Base-by-base conservation (phyloP, 2,888 invertebrate species). In the Embidobia sp. region DNA sequence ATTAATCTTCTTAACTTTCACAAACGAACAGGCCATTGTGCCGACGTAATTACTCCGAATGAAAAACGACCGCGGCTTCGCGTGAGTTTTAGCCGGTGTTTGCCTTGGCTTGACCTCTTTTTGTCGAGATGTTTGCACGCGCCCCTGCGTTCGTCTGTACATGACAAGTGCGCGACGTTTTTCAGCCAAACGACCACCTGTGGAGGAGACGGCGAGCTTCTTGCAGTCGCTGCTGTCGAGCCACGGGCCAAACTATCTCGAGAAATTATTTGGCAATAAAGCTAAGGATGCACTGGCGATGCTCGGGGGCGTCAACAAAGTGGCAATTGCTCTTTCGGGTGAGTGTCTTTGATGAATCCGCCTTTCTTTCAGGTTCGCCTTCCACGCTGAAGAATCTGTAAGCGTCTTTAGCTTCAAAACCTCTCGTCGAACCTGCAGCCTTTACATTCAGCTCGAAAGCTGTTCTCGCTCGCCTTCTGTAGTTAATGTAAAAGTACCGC, bases 171-270 rank as follows among this genome's bases (percentile, higher is more conserved):
- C 35, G 42, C 61, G 29, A 57, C 37, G 44, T 61, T 79, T 85
- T 13, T 91, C 44, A 97, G 98, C 98, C 15, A 98, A 97, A 90
- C 93, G 98, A 86, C 98, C 98, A 82, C 98, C 98, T 51, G 98
- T 98, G 26, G 98, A 98, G 90, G 98, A 98, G 90, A 98, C 98
- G 0, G 96, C 97, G 40, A 97, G 97, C 76, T 98, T 98, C 90
- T 91, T 98, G 80, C 97, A 98, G 89, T 97, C 97, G 15, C 92
- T 98, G 82, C 92, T 98, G 85, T 96, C 97, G 46, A 97, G 97
- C 79, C 98, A 98, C 89, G 98, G 98, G 78, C 97, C 97, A 81
- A 97, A 98, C 91, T 98, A 98, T 90, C 92, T 98, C 89, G 97
- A 97, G 90, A 98, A 98, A 91, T 92, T 98, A 70, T 98, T 98